These are phyloP conservation scores for Dipodomys stephensi DNA, from an alignment of 2,113 vertebrate genomes.

Conservation along the genomic window DNA sequence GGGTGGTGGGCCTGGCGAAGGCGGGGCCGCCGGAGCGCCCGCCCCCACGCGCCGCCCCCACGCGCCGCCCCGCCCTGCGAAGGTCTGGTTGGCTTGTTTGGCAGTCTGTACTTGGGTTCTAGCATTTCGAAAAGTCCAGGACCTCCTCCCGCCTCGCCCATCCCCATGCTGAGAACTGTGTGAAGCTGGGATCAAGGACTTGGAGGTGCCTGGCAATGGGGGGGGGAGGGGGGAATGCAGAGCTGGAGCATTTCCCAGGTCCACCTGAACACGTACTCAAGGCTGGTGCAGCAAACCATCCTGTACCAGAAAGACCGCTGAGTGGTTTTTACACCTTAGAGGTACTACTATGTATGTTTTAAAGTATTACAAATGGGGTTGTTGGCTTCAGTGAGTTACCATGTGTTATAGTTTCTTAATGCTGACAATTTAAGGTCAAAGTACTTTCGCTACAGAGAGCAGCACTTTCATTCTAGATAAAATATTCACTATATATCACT, in stretches of 20 bases:
- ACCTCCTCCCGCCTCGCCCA: not conserved
- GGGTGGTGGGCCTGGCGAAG: too few species aligned
- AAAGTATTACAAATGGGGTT: slow-evolving; percentile 44
- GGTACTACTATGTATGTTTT: not conserved
- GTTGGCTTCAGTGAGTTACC: slow-evolving; percentile 13
- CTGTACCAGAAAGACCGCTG: slow-evolving; percentile 75
- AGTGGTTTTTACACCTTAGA: not conserved
- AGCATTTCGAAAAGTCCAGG: slow-evolving; percentile 47
- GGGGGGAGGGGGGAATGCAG: slow-evolving; percentile 88
- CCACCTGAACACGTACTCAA: slow-evolving; percentile 94
- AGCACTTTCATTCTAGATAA: slow-evolving; percentile 60
- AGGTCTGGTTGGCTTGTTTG: slow-evolving; percentile 56
- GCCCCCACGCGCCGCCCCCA: too few species aligned
- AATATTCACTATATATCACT: slow-evolving; percentile 46
- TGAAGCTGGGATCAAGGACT: not conserved
- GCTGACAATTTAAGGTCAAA: slow-evolving; percentile 17
- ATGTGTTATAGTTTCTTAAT: not conserved
- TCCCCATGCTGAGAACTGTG: not conserved
- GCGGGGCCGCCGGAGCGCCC: too few species aligned
- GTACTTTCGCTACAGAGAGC: slow-evolving; percentile 37
- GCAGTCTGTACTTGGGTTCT: not conserved
- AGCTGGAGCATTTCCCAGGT: slow-evolving; percentile 98
- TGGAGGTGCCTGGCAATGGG: not conserved
- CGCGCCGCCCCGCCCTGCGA: not conserved
- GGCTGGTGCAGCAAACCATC: slow-evolving; percentile 96